Conservation (phyloP, 2,797 vertebrate genomes). For the Perodicticus potto region DNA sequence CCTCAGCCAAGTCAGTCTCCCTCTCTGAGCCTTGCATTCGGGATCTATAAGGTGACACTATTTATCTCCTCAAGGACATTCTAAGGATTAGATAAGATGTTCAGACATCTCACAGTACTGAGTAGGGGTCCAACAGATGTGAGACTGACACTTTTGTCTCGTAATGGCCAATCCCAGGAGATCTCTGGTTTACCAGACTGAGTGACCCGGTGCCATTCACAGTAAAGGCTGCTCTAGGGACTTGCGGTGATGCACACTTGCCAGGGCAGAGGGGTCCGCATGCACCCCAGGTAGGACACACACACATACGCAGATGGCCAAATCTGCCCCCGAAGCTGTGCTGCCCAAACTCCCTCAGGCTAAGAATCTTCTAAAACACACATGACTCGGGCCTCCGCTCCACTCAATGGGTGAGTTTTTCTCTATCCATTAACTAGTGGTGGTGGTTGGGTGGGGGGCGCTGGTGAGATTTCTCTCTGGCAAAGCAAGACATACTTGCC, state of each 20-base stretch:
- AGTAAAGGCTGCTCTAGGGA: not conserved
- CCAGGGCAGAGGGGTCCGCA: not conserved
- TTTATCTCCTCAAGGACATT: too few species aligned
- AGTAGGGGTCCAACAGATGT: not conserved
- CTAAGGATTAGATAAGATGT: not conserved
- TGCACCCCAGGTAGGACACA: not conserved
- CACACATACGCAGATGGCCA: not conserved
- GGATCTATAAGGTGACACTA: not conserved
- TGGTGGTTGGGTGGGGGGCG: too few species aligned
- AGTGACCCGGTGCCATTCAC: not conserved
- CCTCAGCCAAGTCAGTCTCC: fast-evolving
- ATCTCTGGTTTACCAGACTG: fast-evolving
- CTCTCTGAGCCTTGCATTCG: not conserved
- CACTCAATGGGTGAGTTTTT: not conserved
- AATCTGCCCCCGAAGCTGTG: not conserved
- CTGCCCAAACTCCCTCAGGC: not conserved
- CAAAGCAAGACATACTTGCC: not conserved
- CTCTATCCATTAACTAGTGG: not conserved
- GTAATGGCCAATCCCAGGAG: not conserved
- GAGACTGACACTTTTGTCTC: fast-evolving
- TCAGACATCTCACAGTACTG: not conserved
- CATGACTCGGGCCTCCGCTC: not conserved
- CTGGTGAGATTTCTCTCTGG: not conserved
- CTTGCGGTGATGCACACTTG: fast-evolving
- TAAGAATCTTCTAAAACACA: not conserved